phyloP scores from a whole-genome alignment of 2,113 vertebrate species.

The Nyctibius bracteatus region DNA sequence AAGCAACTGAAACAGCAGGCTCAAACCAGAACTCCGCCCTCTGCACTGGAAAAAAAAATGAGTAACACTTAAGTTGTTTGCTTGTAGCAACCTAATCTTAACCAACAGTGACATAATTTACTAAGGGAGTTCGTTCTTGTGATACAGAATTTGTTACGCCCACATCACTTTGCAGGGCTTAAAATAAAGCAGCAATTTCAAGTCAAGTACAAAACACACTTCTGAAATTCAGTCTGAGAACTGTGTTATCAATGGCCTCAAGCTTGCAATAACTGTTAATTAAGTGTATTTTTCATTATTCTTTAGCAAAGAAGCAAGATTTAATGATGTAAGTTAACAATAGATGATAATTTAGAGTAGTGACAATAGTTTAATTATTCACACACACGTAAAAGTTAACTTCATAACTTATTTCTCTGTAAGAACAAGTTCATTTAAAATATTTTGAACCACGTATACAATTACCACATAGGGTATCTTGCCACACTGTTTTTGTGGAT shows the following conservation, averaged over 20 bases:
- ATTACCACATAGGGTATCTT: constrained; percentile 58
- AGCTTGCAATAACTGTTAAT: constrained; percentile 81
- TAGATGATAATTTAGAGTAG: constrained; percentile 81
- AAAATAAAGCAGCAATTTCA: constrained; percentile 57
- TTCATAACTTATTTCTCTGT: constrained; percentile 79
- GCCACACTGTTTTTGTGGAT: constrained; percentile 57
- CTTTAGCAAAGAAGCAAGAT: constrained; percentile 79
- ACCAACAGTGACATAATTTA: constrained; percentile 64
- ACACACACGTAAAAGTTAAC: constrained; percentile 78
- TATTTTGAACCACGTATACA: constrained; percentile 74
- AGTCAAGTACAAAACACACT: constrained; percentile 69
- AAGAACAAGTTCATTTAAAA: constrained; percentile 77
- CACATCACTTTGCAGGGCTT: constrained; percentile 25
- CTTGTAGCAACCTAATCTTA: constrained; percentile 77
- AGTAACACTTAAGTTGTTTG: constrained; percentile 36
- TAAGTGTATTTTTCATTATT: constrained; percentile 84
- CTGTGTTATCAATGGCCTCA: constrained; percentile 76
- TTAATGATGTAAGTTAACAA: constrained; percentile 83
- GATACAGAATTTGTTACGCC: constrained; percentile 32
- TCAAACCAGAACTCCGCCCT: constrained; percentile 13
- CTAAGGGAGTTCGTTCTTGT: constrained; percentile 26
- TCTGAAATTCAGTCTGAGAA: constrained; percentile 76
- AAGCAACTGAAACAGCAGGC: constrained; percentile 44
- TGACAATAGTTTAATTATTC: constrained; percentile 86
- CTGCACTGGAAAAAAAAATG: constrained; percentile 4